phyloP scores from a whole-genome alignment of 2,113 vertebrate genomes.

The Petromus typicus region DNA sequence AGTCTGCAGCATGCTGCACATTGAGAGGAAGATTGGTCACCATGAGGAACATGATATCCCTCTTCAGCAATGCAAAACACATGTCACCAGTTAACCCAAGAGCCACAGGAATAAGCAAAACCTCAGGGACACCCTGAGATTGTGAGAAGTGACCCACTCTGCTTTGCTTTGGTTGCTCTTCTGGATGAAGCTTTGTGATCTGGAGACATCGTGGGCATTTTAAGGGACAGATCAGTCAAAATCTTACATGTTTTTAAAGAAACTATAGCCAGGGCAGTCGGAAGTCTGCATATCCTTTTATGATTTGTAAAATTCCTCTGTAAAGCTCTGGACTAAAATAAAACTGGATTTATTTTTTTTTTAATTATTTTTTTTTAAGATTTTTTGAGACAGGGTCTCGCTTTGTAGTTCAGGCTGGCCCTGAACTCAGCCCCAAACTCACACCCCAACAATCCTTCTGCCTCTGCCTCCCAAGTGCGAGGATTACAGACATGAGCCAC shows the following conservation, averaged over 20 bases:
- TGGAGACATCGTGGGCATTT: background rate
- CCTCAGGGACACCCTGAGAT: fast-evolving
- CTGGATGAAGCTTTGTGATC: background rate
- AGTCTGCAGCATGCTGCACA: constrained; percentile 95
- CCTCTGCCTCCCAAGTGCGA: too few species aligned
- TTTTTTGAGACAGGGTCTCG: too few species aligned
- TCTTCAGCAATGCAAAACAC: background rate
- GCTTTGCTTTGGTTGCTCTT: background rate
- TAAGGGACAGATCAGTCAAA: background rate
- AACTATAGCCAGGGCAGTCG: background rate
- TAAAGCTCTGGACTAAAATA: background rate
- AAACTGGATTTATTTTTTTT: background rate
- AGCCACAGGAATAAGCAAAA: background rate
- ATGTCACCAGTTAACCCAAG: fast-evolving
- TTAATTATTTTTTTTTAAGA: too few species aligned
- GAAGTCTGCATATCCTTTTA: background rate
- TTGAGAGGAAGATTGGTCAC: constrained; percentile 48
- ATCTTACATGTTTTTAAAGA: background rate
- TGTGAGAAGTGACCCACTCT: background rate
- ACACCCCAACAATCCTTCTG: too few species aligned
- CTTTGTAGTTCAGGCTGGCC: too few species aligned
- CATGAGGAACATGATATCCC: too few species aligned
- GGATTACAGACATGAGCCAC: too few species aligned
- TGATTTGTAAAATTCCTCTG: background rate
- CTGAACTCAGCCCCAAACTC: too few species aligned